phyloP scores from a whole-genome alignment of 2,797 vertebrate genomes.

The Petrocephalus schoutedeni region DNA sequence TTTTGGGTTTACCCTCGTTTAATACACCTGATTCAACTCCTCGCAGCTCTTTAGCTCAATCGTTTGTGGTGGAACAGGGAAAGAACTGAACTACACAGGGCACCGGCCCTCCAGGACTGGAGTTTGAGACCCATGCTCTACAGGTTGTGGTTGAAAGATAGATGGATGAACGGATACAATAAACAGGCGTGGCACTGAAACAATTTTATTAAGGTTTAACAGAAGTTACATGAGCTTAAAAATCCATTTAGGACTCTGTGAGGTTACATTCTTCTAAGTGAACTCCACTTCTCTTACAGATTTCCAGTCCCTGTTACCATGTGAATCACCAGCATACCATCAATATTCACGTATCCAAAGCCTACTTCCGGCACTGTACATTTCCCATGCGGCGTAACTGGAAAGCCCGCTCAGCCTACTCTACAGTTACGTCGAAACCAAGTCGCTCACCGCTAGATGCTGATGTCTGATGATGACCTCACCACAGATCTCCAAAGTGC shows the following conservation, averaged over 20 bases:
- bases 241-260: conserved; percentile 24
- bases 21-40: too few relatives aligned
- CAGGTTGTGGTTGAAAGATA: not conserved
- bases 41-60: too few relatives aligned
- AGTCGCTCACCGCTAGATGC: not conserved
- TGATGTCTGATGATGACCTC: not conserved
- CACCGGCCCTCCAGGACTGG: too few relatives aligned
- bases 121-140: too few relatives aligned
- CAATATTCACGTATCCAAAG: conserved; percentile 5
- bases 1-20: too few relatives aligned
- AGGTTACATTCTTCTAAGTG: conserved; percentile 36
- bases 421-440: not conserved
- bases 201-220: not conserved
- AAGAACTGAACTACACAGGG: too few relatives aligned
- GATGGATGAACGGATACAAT: not conserved
- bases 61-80: too few relatives aligned
- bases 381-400: not conserved
- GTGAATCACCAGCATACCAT: conserved; percentile 21
- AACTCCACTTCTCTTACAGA: conserved; percentile 24
- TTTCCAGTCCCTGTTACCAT: conserved; percentile 19
- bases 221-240: conserved; percentile 23
- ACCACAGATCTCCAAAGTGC: not conserved
- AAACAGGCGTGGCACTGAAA: conserved; percentile 14
- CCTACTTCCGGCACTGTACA: conserved; percentile 12
- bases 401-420: not conserved